Evolutionary conservation across 2,888 invertebrate species (phyloP).

Genomic region (Dendrolimus houi): DNA sequence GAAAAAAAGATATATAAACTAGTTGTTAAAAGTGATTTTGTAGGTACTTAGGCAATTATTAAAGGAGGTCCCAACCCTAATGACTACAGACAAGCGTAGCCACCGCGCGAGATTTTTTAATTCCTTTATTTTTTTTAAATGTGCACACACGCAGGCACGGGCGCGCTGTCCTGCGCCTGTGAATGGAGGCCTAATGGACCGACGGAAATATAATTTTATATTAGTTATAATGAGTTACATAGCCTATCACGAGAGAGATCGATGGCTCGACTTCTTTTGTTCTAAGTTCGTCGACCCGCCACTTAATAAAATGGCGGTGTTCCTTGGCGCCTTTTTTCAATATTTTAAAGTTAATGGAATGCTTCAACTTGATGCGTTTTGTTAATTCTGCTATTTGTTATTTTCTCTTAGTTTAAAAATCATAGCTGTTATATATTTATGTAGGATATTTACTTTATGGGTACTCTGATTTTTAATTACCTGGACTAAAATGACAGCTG

Average conservation of each 20-base stretch:
- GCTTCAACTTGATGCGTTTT: not conserved
- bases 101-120: constrained; percentile 28
- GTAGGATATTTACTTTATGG: too few species aligned
- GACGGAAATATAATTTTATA: constrained; percentile 64
- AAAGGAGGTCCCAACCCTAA: constrained; percentile 5
- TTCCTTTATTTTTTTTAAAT: constrained; percentile 31
- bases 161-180: constrained; percentile 39
- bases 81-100: constrained; percentile 39
- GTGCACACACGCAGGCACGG: constrained; percentile 39
- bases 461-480: too few species aligned
- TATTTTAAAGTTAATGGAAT: not conserved
- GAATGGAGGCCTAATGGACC: constrained; percentile 61
- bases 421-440: too few species aligned
- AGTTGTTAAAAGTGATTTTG: not conserved
- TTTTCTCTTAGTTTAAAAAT: not conserved
- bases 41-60: not conserved
- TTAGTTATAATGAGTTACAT: constrained; percentile 60
- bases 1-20: not conserved
- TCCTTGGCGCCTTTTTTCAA: not conserved
- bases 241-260: constrained; percentile 44
- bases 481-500: too few species aligned
- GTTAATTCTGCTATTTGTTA: not conserved
- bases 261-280: constrained; percentile 52
- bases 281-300: constrained; percentile 42
- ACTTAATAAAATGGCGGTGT: not conserved